These are phyloP conservation scores for Rhombomys opimus DNA, from an alignment of 2,113 vertebrate species.

Conservation along the genomic window DNA sequence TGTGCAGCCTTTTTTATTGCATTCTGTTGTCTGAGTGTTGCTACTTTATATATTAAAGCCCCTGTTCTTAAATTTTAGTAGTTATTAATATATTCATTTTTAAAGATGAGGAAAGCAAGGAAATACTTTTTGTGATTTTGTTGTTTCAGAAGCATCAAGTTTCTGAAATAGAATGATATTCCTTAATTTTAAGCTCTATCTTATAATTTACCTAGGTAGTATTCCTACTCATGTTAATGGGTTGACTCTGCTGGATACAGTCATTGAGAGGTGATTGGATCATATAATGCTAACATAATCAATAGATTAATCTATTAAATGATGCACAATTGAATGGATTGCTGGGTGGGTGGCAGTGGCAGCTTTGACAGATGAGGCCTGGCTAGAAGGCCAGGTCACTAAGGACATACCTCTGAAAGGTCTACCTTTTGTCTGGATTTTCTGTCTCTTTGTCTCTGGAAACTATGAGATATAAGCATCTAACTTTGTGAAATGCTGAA, in stretches of 20 bases:
- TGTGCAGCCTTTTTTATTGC: not conserved
- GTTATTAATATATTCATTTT: not conserved
- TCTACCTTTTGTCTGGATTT: not conserved
- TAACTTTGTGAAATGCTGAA: not conserved
- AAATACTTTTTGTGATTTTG: not conserved
- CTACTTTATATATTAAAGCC: not conserved
- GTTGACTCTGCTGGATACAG: not conserved
- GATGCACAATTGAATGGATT: not conserved
- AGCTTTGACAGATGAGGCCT: not conserved
- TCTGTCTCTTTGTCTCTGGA: not conserved
- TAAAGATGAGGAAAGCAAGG: not conserved
- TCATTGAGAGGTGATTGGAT: not conserved
- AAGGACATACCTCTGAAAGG: not conserved
- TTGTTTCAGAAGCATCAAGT: not conserved
- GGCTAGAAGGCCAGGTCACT: not conserved
- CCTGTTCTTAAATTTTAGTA: not conserved
- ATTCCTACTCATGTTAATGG: not conserved
- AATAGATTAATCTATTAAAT: not conserved
- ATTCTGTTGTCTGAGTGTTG: not conserved
- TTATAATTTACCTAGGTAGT: not conserved
- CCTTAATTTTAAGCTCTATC: not conserved
- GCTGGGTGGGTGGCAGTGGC: too few species aligned
- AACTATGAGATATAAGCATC: not conserved
- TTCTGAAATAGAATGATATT: not conserved
- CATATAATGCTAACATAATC: not conserved